Percentiles rank a stretch among this genome's conserved stretches.
Evolutionary conservation across 2,113 vertebrate genomes (phyloP).

Genomic region (Neoarius graeffei): DNA sequence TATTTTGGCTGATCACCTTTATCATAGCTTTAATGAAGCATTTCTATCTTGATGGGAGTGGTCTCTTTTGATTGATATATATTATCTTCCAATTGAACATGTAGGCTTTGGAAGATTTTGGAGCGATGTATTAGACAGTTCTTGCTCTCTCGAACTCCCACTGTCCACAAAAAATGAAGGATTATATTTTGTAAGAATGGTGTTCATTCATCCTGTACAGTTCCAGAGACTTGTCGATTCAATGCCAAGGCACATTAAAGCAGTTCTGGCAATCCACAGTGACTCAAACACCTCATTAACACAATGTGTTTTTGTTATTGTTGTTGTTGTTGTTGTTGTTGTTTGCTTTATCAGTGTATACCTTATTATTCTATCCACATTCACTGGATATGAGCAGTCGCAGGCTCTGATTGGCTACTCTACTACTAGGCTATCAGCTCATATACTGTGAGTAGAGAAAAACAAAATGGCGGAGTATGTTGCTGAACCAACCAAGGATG

Average conservation of each 20-base stretch:
- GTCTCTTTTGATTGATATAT: not conserved
- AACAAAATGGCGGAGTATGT: no score
- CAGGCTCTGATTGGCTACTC: no score
- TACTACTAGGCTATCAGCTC: no score
- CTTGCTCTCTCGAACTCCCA: not conserved
- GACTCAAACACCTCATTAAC: not conserved
- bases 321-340: no score
- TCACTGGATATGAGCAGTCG: no score
- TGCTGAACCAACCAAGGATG: no score
- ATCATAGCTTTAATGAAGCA: no score
- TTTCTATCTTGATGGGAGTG: not conserved
- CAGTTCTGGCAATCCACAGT: not conserved
- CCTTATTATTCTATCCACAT: no score
- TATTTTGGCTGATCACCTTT: not conserved
- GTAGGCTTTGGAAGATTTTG: not conserved
- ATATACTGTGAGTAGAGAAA: no score
- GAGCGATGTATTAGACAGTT: not conserved
- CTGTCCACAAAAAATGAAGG: not conserved
- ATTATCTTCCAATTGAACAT: not conserved
- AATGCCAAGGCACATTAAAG: not conserved
- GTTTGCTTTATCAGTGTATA: no score
- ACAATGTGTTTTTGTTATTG: not conserved
- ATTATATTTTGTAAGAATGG: not conserved
- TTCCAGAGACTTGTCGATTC: not conserved
- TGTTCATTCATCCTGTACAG: not conserved